Evolutionary conservation across 2,888 invertebrate species (phyloP).

Genomic region (Agrochola circellaris): DNA sequence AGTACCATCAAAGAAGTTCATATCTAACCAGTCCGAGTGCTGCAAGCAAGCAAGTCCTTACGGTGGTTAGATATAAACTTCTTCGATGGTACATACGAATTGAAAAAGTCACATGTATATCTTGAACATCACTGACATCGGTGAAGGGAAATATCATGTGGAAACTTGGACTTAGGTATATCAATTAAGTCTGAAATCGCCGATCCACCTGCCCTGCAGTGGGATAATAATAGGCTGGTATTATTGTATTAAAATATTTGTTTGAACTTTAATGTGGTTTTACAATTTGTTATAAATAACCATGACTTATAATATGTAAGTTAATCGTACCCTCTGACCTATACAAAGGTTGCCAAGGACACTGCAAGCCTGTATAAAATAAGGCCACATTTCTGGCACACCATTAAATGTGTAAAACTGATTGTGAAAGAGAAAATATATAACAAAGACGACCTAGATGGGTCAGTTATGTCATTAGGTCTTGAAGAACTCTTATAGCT

Average conservation of each 20-base stretch:
- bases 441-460: constrained; percentile 39
- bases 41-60: no score
- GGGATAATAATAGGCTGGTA: not conserved
- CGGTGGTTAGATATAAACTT: no score
- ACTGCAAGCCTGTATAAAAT: constrained; percentile 14
- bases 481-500: constrained; percentile 44
- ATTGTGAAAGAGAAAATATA: constrained; percentile 37
- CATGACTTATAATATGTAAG: not conserved
- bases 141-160: no score
- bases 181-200: not conserved
- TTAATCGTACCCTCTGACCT: constrained; percentile 30
- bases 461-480: constrained; percentile 50
- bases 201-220: not conserved
- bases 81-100: no score
- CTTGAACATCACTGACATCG: not conserved
- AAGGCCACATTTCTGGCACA: constrained; percentile 25
- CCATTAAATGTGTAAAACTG: constrained; percentile 14
- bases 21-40: no score
- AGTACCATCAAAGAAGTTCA: no score
- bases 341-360: constrained; percentile 32
- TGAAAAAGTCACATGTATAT: not conserved
- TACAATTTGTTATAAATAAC: not conserved
- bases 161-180: not conserved
- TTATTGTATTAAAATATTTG: not conserved
- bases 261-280: constrained; percentile 9